Conservation (phyloP, 92 coral and sea anemone genomes). For the Epizoanthus fatuus region DNA sequence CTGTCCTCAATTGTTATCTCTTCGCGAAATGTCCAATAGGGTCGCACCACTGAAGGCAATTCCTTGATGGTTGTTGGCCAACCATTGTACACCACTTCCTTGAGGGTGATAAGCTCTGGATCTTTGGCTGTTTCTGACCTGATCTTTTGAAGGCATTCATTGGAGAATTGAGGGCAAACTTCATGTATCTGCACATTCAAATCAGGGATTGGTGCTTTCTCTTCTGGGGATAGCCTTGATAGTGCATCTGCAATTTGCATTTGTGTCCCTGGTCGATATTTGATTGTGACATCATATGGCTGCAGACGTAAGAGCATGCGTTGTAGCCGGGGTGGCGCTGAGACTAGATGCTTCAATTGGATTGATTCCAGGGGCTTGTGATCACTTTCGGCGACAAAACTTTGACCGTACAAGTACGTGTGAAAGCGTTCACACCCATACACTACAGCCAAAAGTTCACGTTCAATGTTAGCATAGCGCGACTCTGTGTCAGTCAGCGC, state of each 20-base stretch:
- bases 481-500: slow-evolving; percentile 47
- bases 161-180: slow-evolving; percentile 23
- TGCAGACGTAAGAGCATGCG: slow-evolving; percentile 48
- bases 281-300: slow-evolving; percentile 47
- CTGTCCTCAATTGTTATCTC: slow-evolving; percentile 45
- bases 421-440: slow-evolving; percentile 52
- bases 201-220: neutral
- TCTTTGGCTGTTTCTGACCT: slow-evolving; percentile 4
- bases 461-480: slow-evolving; percentile 61
- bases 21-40: slow-evolving; percentile 48
- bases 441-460: slow-evolving; percentile 59
- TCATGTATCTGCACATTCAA: slow-evolving; percentile 48
- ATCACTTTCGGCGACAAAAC: slow-evolving; percentile 27
- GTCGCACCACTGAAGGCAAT: neutral
- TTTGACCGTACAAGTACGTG: slow-evolving; percentile 48
- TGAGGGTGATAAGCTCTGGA: slow-evolving; percentile 6
- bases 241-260: slow-evolving; percentile 66
- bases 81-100: slow-evolving; percentile 3
- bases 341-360: slow-evolving; percentile 19
- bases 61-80: neutral
- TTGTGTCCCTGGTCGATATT: slow-evolving; percentile 40
- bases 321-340: slow-evolving; percentile 51
- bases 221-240: slow-evolving; percentile 31
- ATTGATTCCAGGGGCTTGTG: slow-evolving; percentile 53
- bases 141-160: slow-evolving; percentile 16